phyloP scores from a whole-genome alignment of 2,113 vertebrate species.

The Platichthys flesus region DNA sequence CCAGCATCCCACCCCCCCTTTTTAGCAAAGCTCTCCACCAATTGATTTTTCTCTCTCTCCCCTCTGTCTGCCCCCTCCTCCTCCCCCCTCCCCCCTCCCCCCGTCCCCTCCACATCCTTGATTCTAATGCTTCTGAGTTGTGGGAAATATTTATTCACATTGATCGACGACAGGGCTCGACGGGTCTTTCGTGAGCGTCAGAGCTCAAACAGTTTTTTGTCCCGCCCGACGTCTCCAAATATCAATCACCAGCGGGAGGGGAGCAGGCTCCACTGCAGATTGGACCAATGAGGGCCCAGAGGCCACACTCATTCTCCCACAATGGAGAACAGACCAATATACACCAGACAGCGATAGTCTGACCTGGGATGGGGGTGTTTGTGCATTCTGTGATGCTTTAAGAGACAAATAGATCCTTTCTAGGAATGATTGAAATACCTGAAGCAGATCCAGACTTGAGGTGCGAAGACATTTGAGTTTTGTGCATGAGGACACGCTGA shows the following conservation, averaged over 20 bases:
- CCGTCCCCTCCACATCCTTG: slow-evolving; percentile 31
- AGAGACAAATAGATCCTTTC: slow-evolving; percentile 42
- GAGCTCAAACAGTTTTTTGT: slow-evolving; percentile 79
- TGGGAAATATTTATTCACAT: slow-evolving; percentile 85
- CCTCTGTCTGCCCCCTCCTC: slow-evolving; percentile 37
- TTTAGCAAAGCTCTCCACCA: slow-evolving; percentile 70
- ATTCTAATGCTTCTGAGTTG: slow-evolving; percentile 79
- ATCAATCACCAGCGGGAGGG: slow-evolving; percentile 74
- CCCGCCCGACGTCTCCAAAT: slow-evolving; percentile 78
- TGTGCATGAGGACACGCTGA: not conserved
- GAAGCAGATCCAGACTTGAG: slow-evolving; percentile 35
- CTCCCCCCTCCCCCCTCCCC: not conserved
- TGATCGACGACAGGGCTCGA: slow-evolving; percentile 75
- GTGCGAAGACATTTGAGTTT: slow-evolving; percentile 32
- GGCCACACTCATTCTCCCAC: slow-evolving; percentile 64
- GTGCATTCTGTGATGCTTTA: slow-evolving; percentile 30
- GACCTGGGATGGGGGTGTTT: slow-evolving; percentile 49
- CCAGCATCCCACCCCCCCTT: slow-evolving; percentile 32
- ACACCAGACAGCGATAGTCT: slow-evolving; percentile 28
- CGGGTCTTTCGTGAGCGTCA: slow-evolving; percentile 80
- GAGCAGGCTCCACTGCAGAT: slow-evolving; percentile 63
- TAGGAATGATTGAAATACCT: slow-evolving; percentile 42
- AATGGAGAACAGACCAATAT: slow-evolving; percentile 33
- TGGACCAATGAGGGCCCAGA: slow-evolving; percentile 62
- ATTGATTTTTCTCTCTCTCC: slow-evolving; percentile 69